Base-by-base conservation (phyloP, 1,140 invertebrate species). In the Drosophila ambigua region DNA sequence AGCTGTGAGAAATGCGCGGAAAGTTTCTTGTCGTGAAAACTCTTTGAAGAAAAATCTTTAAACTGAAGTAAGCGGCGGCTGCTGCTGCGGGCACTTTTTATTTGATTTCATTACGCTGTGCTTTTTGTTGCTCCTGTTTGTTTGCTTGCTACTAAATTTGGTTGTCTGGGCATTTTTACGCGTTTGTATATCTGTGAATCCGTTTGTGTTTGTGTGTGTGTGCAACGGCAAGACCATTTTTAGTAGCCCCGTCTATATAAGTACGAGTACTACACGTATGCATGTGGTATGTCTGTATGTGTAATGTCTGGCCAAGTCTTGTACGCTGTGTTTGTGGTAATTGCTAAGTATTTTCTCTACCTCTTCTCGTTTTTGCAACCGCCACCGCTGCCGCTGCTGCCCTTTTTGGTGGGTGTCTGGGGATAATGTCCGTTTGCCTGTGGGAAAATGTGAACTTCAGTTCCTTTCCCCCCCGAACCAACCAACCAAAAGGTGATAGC, bases 161-260 rank as follows among this genome's bases (percentile, higher is more conserved):
- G 82, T 87, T 87, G 82, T 87, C 82, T 87, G 79, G 74, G 83
- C 79, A 88, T 88, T 87, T 88, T 66, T 67, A 75, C 65, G 67
- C 67, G 60, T 23, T 35, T 68, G 43, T 44, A 15, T 51, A 15
- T 59, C 16, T 45, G 11, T 51, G 7, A 53, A 35, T 35, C 35
- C 15, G 13, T 53, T n/a, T 54, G 35, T 53, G 49, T 60, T 54
- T 54, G 43, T 63, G 58, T 69, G 58, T 82, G 66, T 63, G 77
- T 65, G 77, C 57, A 39, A 39, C 35, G 11, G 35, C 35, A 60
- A 77, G 58, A 88, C 82, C 82, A 87, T 87, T 88, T 88, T 88
- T 83, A 87, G 82, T 87, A 87, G 83, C 76, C 71, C 63, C 54
- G 53, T 75, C 69, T 88, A 77, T 79, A 82, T 75, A 88, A 67